phyloP scores from a whole-genome alignment of 2,797 vertebrate genomes.

The Sebastes alutus region DNA sequence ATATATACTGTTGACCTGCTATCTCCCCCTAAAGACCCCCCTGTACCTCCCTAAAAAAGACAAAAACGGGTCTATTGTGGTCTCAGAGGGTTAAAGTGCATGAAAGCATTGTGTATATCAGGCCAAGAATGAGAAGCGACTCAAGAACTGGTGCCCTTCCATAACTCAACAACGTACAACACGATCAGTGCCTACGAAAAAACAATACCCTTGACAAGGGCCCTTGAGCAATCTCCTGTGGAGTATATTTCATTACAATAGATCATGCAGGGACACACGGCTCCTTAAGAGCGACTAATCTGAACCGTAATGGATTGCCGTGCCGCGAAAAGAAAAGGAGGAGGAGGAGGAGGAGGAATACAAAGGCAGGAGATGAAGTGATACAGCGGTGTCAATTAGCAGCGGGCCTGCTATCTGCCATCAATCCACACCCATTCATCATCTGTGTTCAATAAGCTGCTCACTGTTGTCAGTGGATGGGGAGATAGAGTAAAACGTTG shows the following conservation, averaged over 20 bases:
- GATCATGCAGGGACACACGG: constrained; percentile 25
- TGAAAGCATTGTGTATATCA: neutral
- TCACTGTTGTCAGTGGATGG: constrained; percentile 37
- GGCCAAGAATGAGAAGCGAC: neutral
- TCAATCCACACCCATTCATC: constrained; percentile 71
- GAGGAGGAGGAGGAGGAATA: constrained; percentile 25
- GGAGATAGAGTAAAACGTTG: constrained; percentile 39
- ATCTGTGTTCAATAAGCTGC: constrained; percentile 65
- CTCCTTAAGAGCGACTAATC: constrained; percentile 52
- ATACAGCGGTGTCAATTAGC: constrained; percentile 70
- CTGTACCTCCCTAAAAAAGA: too few species aligned
- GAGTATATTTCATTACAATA: constrained; percentile 58
- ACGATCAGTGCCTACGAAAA: constrained; percentile 32
- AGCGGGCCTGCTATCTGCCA: constrained; percentile 53
- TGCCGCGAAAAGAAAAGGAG: constrained; percentile 26
- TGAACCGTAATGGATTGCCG: constrained; percentile 52
- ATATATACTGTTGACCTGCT: too few species aligned
- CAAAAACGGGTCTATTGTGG: too few species aligned
- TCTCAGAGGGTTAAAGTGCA: neutral
- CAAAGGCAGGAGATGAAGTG: constrained; percentile 61
- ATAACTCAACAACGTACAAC: neutral
- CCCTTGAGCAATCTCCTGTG: constrained; percentile 29
- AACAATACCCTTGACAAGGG: constrained; percentile 29
- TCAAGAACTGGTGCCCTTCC: neutral
- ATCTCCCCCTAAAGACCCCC: too few species aligned